Percentiles rank a stretch among this genome's conserved stretches.
Conservation (phyloP, 2,113 vertebrate genomes). For the Puffinus mauretanicus region DNA sequence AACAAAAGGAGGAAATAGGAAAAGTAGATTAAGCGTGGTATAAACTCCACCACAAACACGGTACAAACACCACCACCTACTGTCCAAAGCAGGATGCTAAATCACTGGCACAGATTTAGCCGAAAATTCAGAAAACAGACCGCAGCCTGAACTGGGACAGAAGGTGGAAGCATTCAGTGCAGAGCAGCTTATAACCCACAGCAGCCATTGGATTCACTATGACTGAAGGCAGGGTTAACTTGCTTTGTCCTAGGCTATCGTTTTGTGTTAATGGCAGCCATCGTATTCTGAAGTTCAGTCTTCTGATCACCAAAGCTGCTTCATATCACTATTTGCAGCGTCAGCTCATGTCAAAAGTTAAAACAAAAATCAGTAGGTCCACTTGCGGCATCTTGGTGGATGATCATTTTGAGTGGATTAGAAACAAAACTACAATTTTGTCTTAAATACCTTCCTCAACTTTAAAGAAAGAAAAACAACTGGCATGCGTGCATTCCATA, state of each 20-base stretch:
- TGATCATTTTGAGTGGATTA: background rate
- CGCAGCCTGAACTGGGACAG: background rate
- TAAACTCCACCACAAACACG: background rate
- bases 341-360: background rate
- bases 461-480: background rate
- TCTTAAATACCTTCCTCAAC: background rate
- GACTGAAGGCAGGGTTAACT: background rate
- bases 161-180: background rate
- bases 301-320: background rate
- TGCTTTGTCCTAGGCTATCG: background rate
- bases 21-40: background rate
- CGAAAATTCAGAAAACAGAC: background rate
- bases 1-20: background rate
- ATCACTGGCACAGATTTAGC: background rate
- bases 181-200: background rate
- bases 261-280: background rate
- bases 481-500: fast-evolving
- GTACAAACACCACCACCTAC: conserved; percentile 48
- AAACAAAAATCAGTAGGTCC: background rate
- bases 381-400: background rate
- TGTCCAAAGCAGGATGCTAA: background rate
- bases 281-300: background rate
- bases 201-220: background rate
- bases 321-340: fast-evolving
- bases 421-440: background rate